Conservation (phyloP, 2,888 invertebrate species). For the Trissolcus brochymenae region DNA sequence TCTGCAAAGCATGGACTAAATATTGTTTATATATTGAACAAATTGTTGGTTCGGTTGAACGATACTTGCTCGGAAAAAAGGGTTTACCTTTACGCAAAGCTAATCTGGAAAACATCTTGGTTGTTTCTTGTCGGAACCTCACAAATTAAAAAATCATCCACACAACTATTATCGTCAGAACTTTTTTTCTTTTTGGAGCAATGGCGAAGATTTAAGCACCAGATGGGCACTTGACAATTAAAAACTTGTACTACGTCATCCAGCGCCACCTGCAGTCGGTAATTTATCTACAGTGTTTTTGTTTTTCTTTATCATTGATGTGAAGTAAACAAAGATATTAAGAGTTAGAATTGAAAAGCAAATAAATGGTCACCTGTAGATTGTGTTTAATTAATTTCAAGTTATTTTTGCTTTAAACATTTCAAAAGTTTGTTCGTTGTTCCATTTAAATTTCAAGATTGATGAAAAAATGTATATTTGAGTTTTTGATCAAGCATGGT, state of each 20-base stretch:
- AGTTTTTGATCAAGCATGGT: no score
- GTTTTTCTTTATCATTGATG: neutral
- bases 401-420: no score
- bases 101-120: slow-evolving; percentile 71
- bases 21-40: neutral
- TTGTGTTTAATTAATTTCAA: no score
- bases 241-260: neutral
- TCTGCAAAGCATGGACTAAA: no score
- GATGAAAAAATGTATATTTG: no score
- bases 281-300: neutral
- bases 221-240: neutral
- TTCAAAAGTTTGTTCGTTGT: no score
- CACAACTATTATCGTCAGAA: slow-evolving; percentile 14
- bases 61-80: neutral
- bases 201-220: neutral
- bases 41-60: neutral
- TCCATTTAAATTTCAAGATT: no score
- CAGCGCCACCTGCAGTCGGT: slow-evolving; percentile 5
- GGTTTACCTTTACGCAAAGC: slow-evolving; percentile 69
- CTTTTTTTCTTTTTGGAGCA: slow-evolving; percentile 15
- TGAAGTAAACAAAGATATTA: slow-evolving; percentile 2
- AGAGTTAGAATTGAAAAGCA: neutral
- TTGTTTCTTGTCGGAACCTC: slow-evolving; percentile 14
- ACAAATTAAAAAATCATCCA: slow-evolving; percentile 27
- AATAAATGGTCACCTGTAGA: no score